Evolutionary conservation across 2,888 invertebrate genomes (phyloP).

Genomic region (Tortricodes alternella): DNA sequence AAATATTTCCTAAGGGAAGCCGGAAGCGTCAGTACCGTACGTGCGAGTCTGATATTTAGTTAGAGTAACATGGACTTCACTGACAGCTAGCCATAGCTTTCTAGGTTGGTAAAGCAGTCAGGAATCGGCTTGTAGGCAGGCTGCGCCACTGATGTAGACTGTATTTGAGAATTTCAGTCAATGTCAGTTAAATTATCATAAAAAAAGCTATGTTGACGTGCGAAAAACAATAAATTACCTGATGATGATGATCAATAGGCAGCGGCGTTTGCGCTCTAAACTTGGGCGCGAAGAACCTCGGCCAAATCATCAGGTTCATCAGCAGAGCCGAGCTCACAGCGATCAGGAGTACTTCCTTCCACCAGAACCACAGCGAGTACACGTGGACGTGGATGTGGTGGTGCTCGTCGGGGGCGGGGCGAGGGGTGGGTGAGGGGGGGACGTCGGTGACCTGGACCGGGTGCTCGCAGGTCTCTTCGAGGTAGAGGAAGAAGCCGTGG

Average conservation of each 20-base stretch:
- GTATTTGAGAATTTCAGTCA: too few relatives aligned
- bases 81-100: too few relatives aligned
- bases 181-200: too few relatives aligned
- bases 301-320: conserved; percentile 86
- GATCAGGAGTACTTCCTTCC: conserved; percentile 90
- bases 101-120: too few relatives aligned
- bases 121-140: too few relatives aligned
- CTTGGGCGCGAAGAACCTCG: conserved; percentile 68
- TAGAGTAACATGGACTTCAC: too few relatives aligned
- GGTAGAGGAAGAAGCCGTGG: conserved; percentile 89
- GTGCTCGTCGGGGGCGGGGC: conserved; percentile 46
- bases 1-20: too few relatives aligned
- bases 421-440: neutral
- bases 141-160: too few relatives aligned
- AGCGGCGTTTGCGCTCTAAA: conserved; percentile 46
- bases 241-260: conserved; percentile 43
- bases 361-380: conserved; percentile 91
- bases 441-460: conserved; percentile 66
- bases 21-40: too few relatives aligned
- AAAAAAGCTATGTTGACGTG: too few relatives aligned
- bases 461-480: conserved; percentile 77
- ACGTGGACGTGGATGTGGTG: conserved; percentile 87
- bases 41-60: too few relatives aligned
- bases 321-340: conserved; percentile 88
- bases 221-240: neutral